Evolutionary conservation across 2,888 invertebrate species (phyloP).

Genomic region (Agrochola litura): DNA sequence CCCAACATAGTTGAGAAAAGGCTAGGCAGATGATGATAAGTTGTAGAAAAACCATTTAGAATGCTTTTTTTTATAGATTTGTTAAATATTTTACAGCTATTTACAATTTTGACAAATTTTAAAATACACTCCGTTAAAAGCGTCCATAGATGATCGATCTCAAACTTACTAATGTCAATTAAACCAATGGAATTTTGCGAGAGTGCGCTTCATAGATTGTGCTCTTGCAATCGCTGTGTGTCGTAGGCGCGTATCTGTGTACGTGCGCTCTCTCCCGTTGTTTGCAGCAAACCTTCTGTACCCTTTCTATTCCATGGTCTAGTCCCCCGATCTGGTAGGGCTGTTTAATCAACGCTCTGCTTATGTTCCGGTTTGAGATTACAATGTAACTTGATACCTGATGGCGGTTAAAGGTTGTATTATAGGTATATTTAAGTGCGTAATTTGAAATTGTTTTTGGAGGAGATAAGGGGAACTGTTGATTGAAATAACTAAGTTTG

Average conservation of each 20-base stretch:
- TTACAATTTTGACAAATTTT: background rate
- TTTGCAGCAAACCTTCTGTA: slow-evolving; percentile 9
- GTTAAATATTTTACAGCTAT: background rate
- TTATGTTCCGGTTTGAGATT: slow-evolving; percentile 57
- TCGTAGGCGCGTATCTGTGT: too few relatives aligned
- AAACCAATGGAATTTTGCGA: background rate
- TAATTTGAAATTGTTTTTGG: slow-evolving; percentile 12
- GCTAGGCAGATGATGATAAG: too few relatives aligned
- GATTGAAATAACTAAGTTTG: background rate
- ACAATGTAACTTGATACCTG: slow-evolving; percentile 43
- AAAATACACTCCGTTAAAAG: background rate
- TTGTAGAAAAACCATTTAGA: too few relatives aligned
- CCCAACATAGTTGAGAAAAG: too few relatives aligned
- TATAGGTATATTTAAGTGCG: background rate
- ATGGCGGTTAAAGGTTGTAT: slow-evolving; percentile 6
- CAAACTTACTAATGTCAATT: background rate
- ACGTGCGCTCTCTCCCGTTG: too few relatives aligned
- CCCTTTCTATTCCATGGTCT: background rate
- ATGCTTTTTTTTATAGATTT: too few relatives aligned
- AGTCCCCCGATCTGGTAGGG: slow-evolving; percentile 41
- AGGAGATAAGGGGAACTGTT: background rate
- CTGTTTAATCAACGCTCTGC: slow-evolving; percentile 61
- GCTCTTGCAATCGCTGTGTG: background rate
- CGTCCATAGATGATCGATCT: too few relatives aligned
- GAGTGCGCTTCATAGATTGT: background rate